Conservation (phyloP, 2,888 invertebrate species). For the Physocephala rufipes region DNA sequence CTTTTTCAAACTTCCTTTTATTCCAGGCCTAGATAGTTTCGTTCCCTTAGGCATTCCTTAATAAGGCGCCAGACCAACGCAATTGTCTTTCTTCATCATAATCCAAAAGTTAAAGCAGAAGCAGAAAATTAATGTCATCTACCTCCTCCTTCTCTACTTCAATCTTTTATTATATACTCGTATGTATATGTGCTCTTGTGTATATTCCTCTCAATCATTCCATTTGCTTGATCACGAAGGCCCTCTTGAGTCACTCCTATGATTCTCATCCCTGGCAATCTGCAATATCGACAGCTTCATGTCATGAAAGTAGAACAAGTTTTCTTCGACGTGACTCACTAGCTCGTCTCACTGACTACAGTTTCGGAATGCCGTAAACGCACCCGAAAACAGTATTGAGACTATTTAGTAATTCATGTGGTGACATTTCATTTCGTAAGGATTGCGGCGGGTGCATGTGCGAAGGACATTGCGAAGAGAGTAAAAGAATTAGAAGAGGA, state of each 20-base stretch:
- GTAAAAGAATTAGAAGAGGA: too few relatives aligned
- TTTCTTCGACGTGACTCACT: slow-evolving; percentile 9
- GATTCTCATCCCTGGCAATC: not conserved
- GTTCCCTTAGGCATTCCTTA: too few relatives aligned
- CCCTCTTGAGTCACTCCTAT: not conserved
- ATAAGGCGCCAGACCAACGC: slow-evolving; percentile 54
- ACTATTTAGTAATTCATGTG: slow-evolving; percentile 1
- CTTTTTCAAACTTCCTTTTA: too few relatives aligned
- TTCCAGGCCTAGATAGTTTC: too few relatives aligned
- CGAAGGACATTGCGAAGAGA: too few relatives aligned
- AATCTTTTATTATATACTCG: not conserved
- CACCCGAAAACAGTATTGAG: slow-evolving; percentile 12
- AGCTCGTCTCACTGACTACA: too few relatives aligned
- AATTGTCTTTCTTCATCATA: slow-evolving; percentile 38
- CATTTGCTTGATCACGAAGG: too few relatives aligned
- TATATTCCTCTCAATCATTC: too few relatives aligned
- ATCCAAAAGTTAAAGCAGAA: slow-evolving; percentile 11
- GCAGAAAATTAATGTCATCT: not conserved
- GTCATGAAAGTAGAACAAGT: slow-evolving; percentile 14
- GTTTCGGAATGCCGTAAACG: slow-evolving; percentile 10
- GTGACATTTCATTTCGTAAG: not conserved
- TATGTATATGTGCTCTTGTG: too few relatives aligned
- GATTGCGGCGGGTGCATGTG: too few relatives aligned
- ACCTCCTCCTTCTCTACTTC: not conserved
- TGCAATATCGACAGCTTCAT: not conserved